phyloP scores from a whole-genome alignment of 2,888 invertebrate genomes.

The Disparrhopalites patrizii region DNA sequence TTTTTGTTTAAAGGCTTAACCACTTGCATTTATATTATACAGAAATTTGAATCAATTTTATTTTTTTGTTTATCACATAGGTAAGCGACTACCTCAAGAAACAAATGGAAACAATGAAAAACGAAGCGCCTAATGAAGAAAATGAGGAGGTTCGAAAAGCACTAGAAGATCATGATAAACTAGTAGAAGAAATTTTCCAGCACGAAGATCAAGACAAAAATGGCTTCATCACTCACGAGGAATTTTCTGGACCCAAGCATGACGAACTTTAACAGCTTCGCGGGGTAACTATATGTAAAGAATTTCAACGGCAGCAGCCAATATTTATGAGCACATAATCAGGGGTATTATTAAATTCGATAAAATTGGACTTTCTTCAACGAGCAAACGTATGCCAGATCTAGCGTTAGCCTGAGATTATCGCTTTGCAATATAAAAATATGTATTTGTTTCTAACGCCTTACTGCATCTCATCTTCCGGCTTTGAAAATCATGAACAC shows the following conservation, averaged over 20 bases:
- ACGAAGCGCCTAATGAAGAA: constrained; percentile 56
- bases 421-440: constrained; percentile 1
- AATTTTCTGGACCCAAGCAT: constrained; percentile 96
- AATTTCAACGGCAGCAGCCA: not conserved
- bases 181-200: constrained; percentile 94
- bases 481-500: not conserved
- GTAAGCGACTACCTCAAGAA: constrained; percentile 88
- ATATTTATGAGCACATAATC: not conserved
- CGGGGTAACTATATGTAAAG: not conserved
- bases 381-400: not conserved
- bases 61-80: constrained; percentile 55
- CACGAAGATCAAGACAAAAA: constrained; percentile 96
- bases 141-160: constrained; percentile 76
- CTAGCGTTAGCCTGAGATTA: not conserved
- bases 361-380: constrained; percentile 2
- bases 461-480: too few species aligned
- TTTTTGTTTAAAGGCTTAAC: too few species aligned
- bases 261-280: constrained; percentile 75
- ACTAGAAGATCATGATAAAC: constrained; percentile 83
- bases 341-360: not conserved
- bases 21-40: too few species aligned
- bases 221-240: constrained; percentile 90
- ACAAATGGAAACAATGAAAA: constrained; percentile 78
- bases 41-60: not conserved
- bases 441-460: too few species aligned